phyloP scores from a whole-genome alignment of 2,797 vertebrate species.

The Florisuga fusca region DNA sequence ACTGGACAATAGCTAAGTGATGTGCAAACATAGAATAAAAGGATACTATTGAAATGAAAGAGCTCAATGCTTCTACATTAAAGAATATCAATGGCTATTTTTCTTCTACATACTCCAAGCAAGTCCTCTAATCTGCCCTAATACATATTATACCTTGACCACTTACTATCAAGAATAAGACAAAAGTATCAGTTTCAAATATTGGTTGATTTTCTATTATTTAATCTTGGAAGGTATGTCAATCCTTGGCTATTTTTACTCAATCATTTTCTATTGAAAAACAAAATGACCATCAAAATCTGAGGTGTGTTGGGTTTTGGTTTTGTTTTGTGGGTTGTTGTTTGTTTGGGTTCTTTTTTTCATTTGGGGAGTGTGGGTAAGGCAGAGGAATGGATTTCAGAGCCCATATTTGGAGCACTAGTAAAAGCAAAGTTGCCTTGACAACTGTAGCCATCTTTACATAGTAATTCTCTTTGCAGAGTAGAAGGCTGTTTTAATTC shows the following conservation, averaged over 20 bases:
- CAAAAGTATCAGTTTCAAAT: neutral
- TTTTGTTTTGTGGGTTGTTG: too few relatives aligned
- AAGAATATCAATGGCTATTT: neutral
- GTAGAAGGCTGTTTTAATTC: constrained; percentile 25
- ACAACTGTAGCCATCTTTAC: constrained; percentile 59
- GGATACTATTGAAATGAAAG: neutral
- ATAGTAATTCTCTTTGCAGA: constrained; percentile 10
- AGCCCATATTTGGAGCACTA: neutral
- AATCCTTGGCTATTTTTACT: neutral
- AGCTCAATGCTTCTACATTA: neutral
- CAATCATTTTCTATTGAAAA: neutral
- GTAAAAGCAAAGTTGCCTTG: constrained; percentile 65
- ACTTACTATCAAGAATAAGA: neutral
- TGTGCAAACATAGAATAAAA: neutral
- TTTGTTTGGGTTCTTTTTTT: too few relatives aligned
- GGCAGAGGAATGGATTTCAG: neutral
- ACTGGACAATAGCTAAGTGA: neutral
- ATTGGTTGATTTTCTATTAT: neutral
- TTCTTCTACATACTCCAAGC: neutral
- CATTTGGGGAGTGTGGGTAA: too few relatives aligned
- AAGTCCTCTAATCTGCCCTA: neutral
- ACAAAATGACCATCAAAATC: neutral
- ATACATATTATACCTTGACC: neutral
- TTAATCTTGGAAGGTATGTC: neutral
- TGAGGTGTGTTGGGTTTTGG: neutral